Conservation (phyloP, 2,113 vertebrate genomes). For the Pangasianodon hypophthalmus region DNA sequence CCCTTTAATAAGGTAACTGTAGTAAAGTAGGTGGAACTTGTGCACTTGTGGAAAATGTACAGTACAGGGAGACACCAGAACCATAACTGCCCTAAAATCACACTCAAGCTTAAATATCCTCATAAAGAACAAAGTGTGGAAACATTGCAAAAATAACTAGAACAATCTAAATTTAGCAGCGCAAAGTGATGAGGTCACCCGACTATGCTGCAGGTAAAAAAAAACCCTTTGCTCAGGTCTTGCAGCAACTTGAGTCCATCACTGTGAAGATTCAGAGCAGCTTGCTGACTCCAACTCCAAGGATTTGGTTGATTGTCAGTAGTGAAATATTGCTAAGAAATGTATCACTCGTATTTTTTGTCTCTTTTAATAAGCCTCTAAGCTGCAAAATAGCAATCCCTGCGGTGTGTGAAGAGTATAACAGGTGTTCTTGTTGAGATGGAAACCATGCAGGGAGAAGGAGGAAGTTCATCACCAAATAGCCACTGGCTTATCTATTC, state of each 20-base stretch:
- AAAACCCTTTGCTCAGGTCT: neutral
- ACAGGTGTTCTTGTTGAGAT: neutral
- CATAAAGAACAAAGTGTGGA: constrained; percentile 8
- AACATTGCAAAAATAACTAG: constrained; percentile 30
- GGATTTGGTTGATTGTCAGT: neutral
- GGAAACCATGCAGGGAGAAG: neutral
- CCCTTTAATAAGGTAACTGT: neutral
- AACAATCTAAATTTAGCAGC: constrained; percentile 25
- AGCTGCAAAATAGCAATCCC: neutral
- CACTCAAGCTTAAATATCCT: neutral
- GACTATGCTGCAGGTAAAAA: neutral
- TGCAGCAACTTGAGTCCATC: neutral
- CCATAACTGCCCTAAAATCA: neutral
- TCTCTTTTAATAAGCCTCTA: neutral
- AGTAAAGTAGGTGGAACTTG: neutral
- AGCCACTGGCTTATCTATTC: neutral
- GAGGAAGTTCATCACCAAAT: neutral
- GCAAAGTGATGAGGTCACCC: neutral
- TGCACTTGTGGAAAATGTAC: no score
- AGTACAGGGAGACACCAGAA: neutral
- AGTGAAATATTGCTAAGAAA: neutral
- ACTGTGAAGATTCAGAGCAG: neutral
- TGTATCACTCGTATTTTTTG: neutral
- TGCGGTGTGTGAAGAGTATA: neutral
- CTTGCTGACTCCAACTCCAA: neutral